phyloP scores from a whole-genome alignment of 64 coral and sea anemone genomes.

The Anthopleura sola region DNA sequence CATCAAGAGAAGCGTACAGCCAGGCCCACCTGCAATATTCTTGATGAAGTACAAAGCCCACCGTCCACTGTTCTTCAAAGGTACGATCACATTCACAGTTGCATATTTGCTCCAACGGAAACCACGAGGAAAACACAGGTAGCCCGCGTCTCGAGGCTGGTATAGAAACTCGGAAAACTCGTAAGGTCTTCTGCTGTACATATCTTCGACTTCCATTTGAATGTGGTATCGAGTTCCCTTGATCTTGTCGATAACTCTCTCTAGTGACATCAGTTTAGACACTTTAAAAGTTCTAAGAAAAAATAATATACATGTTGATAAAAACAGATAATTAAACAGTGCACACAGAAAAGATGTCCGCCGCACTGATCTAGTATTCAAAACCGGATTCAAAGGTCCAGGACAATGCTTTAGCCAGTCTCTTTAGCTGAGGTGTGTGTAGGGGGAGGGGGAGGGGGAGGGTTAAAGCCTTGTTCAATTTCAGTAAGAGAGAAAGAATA shows the following conservation, averaged over 20 bases:
- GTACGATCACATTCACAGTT: conserved; percentile 69
- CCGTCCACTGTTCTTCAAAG: conserved; percentile 61
- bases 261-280: conserved; percentile 32
- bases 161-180: conserved; percentile 67
- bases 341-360: too few species aligned
- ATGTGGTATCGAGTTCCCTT: conserved; percentile 68
- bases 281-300: conserved; percentile 11
- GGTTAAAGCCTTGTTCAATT: too few species aligned
- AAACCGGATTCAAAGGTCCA: too few species aligned
- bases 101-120: conserved; percentile 76
- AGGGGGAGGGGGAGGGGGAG: too few species aligned
- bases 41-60: conserved; percentile 79
- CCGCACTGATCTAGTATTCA: too few species aligned
- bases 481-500: too few species aligned
- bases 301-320: too few species aligned
- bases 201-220: conserved; percentile 47
- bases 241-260: conserved; percentile 41
- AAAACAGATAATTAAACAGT: too few species aligned
- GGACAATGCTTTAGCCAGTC: too few species aligned
- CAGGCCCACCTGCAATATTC: conserved; percentile 64
- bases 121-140: conserved; percentile 65
- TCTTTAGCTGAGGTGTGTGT: too few species aligned
- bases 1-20: too few species aligned
- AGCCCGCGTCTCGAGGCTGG: conserved; percentile 7
- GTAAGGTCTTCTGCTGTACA: conserved; percentile 14